Evolutionary conservation across 2,113 vertebrate genomes (phyloP), one percentile per base, ranked within the genome.

Genomic region (Oostethus manadensis): DNA sequence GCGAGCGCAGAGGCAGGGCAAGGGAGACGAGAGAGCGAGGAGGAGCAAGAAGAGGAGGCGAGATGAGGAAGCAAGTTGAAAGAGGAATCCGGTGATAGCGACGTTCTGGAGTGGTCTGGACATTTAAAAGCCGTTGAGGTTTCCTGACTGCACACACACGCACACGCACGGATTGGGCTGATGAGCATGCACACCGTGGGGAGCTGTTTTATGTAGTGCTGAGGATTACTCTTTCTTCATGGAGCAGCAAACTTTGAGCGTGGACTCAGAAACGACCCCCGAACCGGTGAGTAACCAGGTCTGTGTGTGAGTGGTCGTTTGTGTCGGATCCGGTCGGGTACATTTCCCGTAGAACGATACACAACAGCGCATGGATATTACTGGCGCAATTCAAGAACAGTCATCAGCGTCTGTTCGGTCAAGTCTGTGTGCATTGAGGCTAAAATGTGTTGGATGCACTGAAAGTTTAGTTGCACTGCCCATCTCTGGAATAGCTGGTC

Each of bases 241-340:
- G 92, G 94, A 94, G 90, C 89, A 88, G 86, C 88, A 91, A 90
- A 87, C 88, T 88, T 91, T 93, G 84, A 92, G 86, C 70, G 84
- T 86, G 83, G 88, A 83, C 68, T 77, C 87, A 64, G 84, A 87
- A 65, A 76, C 77, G 35, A 67, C 89, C 17, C 64, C 83, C 61
- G 72, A 84, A 73, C 70, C 76, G 57, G 84, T 85, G 72, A 86
- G 86, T 84, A 75, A 64, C 42, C 3, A 59, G 58, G 10, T 45
- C n/a, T 58, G 42, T 26, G 35, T 40, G 6, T n/a, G 21, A 57
- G 33, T 48, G 33, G 10, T 14, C 38, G 14, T 61, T 22, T 53
- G 22, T 35, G 17, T 60, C 51, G 55, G 50, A 53, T 6, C 18
- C n/a, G 53, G 15, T 44, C 40, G 1, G 50, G 67, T 68, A 55